Conservation (phyloP, 2,888 invertebrate species). For the Eudemis profundana region DNA sequence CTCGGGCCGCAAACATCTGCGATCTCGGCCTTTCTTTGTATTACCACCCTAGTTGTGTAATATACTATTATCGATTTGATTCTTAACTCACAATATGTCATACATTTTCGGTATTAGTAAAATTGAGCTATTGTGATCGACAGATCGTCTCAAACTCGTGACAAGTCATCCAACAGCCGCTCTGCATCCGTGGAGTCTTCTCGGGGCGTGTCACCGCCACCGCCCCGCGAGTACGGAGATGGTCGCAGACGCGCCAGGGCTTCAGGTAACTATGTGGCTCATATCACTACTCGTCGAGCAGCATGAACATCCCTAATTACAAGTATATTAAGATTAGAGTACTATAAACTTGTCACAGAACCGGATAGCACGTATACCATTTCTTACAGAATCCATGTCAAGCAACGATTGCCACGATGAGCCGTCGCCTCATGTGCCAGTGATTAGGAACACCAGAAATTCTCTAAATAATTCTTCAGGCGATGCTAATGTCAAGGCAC, state of each 20-base stretch:
- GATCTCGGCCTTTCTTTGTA: no score
- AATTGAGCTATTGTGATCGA: not conserved
- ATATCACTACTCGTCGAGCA: no score
- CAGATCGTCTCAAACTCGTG: conserved; percentile 87
- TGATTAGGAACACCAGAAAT: conserved; percentile 71
- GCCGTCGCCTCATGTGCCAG: conserved; percentile 73
- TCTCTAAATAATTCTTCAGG: conserved; percentile 69
- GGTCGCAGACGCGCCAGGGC: conserved; percentile 69
- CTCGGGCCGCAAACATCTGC: no score
- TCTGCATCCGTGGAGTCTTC: conserved; percentile 82
- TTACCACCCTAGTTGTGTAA: no score
- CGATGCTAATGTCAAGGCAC: conserved; percentile 75
- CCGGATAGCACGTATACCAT: no score
- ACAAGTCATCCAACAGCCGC: conserved; percentile 87
- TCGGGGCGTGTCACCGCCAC: conserved; percentile 73
- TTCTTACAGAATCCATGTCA: conserved; percentile 72
- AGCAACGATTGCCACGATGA: conserved; percentile 79
- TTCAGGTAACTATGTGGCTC: conserved; percentile 72
- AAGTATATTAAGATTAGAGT: no score
- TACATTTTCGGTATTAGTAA: no score
- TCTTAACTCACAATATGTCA: no score
- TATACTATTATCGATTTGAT: no score
- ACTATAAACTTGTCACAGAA: no score
- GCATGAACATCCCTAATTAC: no score
- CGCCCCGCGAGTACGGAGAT: conserved; percentile 73